Percentiles rank a stretch among this genome's conserved stretches.
phyloP scores from a whole-genome alignment of 2,797 vertebrate genomes.

The Mionectes olivaceus region DNA sequence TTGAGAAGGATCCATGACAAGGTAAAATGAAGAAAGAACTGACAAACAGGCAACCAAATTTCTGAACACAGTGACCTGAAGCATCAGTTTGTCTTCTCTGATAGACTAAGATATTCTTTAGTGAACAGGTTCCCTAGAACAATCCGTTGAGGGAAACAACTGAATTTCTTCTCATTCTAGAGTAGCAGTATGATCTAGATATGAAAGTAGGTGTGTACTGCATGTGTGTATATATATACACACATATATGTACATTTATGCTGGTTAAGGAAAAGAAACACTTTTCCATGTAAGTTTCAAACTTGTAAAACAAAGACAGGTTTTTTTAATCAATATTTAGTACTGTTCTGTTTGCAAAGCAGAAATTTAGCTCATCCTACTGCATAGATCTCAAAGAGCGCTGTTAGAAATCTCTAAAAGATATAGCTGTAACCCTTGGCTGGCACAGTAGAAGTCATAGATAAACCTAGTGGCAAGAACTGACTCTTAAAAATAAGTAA shows the following conservation, averaged over 20 bases:
- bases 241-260: rapidly evolving
- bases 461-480: background rate
- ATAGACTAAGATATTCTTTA: background rate
- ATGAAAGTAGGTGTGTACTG: background rate
- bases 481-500: background rate
- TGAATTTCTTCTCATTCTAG: background rate
- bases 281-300: background rate
- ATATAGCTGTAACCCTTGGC: background rate
- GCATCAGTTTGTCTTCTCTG: background rate
- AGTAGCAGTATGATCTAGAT: background rate
- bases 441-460: background rate
- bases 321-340: background rate
- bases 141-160: background rate
- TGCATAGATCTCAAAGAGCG: background rate
- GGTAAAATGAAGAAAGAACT: background rate
- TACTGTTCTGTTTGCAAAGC: background rate
- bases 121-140: background rate
- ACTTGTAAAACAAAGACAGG: background rate
- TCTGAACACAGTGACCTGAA: background rate
- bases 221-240: background rate
- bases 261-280: background rate
- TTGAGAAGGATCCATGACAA: background rate
- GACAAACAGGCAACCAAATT: background rate
- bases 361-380: background rate
- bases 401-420: background rate